Evolutionary conservation across 2,797 vertebrate genomes (phyloP), one percentile per base, ranked within the genome.

Genomic region (Podarcis siculus): DNA sequence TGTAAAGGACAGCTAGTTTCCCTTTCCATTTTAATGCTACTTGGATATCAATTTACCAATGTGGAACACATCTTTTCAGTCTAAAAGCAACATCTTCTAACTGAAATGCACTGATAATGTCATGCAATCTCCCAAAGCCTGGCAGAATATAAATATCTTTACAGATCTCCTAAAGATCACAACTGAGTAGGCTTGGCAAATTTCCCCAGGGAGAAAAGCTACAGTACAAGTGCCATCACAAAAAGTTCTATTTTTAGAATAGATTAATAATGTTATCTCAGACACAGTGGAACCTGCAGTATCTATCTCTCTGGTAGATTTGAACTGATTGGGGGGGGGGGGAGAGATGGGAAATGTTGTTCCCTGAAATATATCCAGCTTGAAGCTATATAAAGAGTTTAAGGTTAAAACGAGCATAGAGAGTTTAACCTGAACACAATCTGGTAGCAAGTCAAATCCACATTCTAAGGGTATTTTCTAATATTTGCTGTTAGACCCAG

Each of bases 41-140:
- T 86, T 75, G 85, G n/a, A 72, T 3, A 55, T 27, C 25, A 6
- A 90, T 85, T 91, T 92, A 91, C 89, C 86, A 79, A 0, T 91
- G n/a, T 23, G 83, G 27, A 66, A 87, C 0, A 73, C 72, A 91
- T 86, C 79, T 45, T 76, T 91, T 88, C 83, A 75, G 6, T 5
- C 84, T 88, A 77, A 85, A 32, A 89, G 89, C 83, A 81, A 30
- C 23, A 73, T 30, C 45, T 89, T 92, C 89, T 92, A 93, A 89
- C 4, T 86, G 90, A 93, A 92, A 93, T 86, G 89, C 82, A 76
- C 37, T 83, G 91, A 78, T 17, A 30, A 67, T 30, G 27, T 25
- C 66, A 67, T 67, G 13, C 72, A 75, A 39, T 37, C 35, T 23
- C 19, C 35, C 32, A 23, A 37, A 75, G 35, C 72, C 72, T 75